phyloP scores from a whole-genome alignment of 2,888 invertebrate genomes.

The Lycia hirtaria region DNA sequence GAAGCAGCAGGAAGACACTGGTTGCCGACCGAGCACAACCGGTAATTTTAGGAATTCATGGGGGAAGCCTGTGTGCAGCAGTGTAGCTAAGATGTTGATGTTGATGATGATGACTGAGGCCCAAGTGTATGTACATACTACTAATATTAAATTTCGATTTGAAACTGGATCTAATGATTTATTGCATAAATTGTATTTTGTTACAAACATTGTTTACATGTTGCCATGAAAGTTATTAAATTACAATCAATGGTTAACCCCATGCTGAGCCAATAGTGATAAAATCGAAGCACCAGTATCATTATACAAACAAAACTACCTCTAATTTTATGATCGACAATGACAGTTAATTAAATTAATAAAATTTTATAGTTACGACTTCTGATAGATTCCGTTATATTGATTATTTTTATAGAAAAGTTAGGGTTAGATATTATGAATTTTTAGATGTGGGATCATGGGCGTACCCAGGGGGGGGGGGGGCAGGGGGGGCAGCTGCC shows the following conservation, averaged over 20 bases:
- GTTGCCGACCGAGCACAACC: too few relatives aligned
- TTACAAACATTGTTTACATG: background rate
- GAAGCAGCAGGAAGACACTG: too few relatives aligned
- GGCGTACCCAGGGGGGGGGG: too few relatives aligned
- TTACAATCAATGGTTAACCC: slow-evolving; percentile 12
- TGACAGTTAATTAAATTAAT: slow-evolving; percentile 6
- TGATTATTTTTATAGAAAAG: background rate
- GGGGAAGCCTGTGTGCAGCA: too few relatives aligned
- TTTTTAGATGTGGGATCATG: too few relatives aligned
- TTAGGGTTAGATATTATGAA: too few relatives aligned
- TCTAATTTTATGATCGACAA: slow-evolving; percentile 13
- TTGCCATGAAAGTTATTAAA: slow-evolving; percentile 8
- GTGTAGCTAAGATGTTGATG: too few relatives aligned
- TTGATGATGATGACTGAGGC: too few relatives aligned
- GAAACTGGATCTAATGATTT: background rate
- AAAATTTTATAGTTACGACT: background rate
- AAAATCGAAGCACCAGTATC: slow-evolving; percentile 25
- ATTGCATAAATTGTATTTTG: background rate
- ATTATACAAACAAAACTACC: slow-evolving; percentile 20
- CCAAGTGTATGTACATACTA: too few relatives aligned
- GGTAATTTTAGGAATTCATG: too few relatives aligned
- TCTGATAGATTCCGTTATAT: background rate
- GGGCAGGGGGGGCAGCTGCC: too few relatives aligned
- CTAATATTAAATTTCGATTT: background rate
- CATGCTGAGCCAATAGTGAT: slow-evolving; percentile 24